Base-by-base conservation (phyloP, 1,140 invertebrate genomes). In the Sarcophaga peregrina region DNA sequence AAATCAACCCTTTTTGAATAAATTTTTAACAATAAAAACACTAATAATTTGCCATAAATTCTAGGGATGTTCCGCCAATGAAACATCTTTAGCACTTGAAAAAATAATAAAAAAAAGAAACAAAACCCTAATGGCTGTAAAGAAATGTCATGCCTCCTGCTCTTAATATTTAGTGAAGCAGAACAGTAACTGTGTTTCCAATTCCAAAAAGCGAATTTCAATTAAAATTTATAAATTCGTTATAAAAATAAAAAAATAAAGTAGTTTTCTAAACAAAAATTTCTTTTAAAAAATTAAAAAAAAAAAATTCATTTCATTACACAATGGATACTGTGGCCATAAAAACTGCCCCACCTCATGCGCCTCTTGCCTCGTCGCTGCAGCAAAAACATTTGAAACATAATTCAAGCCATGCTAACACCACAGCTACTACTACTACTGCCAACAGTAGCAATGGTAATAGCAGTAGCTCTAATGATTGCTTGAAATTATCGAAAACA, bases 311-410 rank as follows among this genome's bases (percentile, higher is more conserved):
- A 75, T 72, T 13, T 52, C 13, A 11, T 25, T 74, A 76, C 48
- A 83, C 20, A 83, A 89, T 89, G 88, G 88, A 89, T 85, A 89
- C 88, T 20, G 86, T 89, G 82, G 88, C 88, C 84, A 89, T 89
- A 73, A 89, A 88, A 83, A 89, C 88, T 8, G 85, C 88, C 74
- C 85, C 87, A 84, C 88, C 88, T 78, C 88, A 89, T 85, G 87
- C 88, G 83, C 88, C 88, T 76, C 82, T 89, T 20, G 85, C 87
- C 68, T 82, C 83, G 11, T 78, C 82, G 3, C 83, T 85, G 17
- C 84, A 87, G 15, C 83, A 80, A 58, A 81, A 82, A 52, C 80
- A 75, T 4, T 54, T 52, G 1, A 83, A 83, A 78, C 52, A 47
- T 81, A 81, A 78, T 47, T 9, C 62, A 72, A 9, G 20, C 17